Evolutionary conservation across 2,797 vertebrate genomes (phyloP).

Genomic region (Hemitrygon akajei): DNA sequence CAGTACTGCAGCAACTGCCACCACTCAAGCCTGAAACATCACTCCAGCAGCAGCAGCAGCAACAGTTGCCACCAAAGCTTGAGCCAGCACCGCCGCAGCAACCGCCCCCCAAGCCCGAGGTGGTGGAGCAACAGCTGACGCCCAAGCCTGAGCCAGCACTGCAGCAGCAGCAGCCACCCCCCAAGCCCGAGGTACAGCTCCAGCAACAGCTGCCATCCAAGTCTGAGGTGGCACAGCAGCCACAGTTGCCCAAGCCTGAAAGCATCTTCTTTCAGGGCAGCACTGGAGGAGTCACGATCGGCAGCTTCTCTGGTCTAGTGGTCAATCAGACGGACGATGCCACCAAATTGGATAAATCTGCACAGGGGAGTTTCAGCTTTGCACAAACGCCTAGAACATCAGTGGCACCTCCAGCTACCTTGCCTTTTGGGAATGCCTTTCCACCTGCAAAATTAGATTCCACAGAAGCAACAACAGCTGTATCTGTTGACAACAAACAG

Average conservation of each 20-base stretch:
- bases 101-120: background rate
- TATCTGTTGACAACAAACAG: background rate
- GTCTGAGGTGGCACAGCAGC: background rate
- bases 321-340: constrained; percentile 77
- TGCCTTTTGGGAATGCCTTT: constrained; percentile 52
- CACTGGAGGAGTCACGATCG: constrained; percentile 77
- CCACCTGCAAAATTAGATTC: constrained; percentile 51
- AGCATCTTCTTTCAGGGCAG: constrained; percentile 53
- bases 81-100: background rate
- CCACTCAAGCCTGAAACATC: background rate
- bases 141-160: background rate
- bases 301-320: constrained; percentile 80
- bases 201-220: background rate
- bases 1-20: background rate
- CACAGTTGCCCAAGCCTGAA: constrained; percentile 49
- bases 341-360: constrained; percentile 48
- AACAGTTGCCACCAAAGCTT: background rate
- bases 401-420: constrained; percentile 44
- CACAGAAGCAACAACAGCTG: constrained; percentile 44
- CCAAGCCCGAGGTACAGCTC: background rate
- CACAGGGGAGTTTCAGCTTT: constrained; percentile 49
- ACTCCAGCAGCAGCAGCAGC: background rate
- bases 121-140: background rate
- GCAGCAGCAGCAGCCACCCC: background rate
- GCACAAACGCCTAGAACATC: constrained; percentile 49